Evolutionary conservation across 2,797 vertebrate genomes (phyloP).

Genomic region (Scyliorhinus canicula): DNA sequence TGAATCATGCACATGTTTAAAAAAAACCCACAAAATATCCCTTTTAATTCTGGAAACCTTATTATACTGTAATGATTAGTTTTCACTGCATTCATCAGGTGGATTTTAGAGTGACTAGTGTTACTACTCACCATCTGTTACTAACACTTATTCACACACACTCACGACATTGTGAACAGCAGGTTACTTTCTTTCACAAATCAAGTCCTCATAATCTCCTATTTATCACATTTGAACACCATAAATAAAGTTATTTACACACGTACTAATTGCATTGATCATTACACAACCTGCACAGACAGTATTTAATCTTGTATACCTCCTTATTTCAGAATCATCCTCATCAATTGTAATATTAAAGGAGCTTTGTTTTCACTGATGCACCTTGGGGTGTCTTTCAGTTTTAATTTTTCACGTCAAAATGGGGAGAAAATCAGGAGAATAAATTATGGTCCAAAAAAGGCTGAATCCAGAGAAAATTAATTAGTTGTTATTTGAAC

Average conservation of each 20-base stretch:
- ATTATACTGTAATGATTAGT: neutral
- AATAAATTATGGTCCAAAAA: neutral
- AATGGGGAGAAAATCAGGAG: neutral
- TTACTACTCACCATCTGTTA: conserved; percentile 35
- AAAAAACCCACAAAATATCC: neutral
- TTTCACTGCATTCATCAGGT: conserved; percentile 17
- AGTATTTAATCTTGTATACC: neutral
- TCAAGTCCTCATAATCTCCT: neutral
- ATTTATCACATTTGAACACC: conserved; percentile 15
- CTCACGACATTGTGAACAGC: neutral
- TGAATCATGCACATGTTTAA: no score
- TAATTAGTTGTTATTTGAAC: neutral
- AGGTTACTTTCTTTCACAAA: conserved; percentile 14
- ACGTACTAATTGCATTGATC: conserved; percentile 8
- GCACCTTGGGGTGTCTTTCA: neutral
- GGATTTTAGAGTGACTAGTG: conserved; percentile 22
- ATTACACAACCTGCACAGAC: neutral
- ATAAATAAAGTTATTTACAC: conserved; percentile 30
- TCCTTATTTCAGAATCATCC: neutral
- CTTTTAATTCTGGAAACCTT: neutral
- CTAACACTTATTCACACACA: neutral
- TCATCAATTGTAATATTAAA: neutral
- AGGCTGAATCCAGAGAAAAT: neutral
- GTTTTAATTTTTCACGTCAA: neutral
- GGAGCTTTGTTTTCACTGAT: neutral